Evolutionary conservation across 2,888 invertebrate genomes (phyloP), one percentile per base, ranked within the genome.

Genomic region (Lasioglossum oenotherae): DNA sequence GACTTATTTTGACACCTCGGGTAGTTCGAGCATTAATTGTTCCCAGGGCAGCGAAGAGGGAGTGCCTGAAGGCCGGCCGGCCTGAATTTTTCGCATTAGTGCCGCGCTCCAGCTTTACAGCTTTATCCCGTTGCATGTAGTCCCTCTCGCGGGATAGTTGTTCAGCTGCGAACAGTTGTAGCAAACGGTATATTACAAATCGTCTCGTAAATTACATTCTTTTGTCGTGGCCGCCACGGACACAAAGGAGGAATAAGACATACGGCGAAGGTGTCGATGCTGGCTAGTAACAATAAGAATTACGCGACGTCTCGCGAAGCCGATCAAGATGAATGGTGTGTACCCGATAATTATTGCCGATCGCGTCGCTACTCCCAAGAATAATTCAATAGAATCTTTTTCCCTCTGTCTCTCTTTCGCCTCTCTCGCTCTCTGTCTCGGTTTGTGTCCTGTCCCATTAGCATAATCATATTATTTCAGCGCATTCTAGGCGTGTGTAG

Each of bases 391-490:
- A 72, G 88, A 82, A 82, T 82, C 77, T 82, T 41, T 78, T 69
- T 44, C 46, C 57, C 74, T 76, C 74, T 53, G 27, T 38, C 38
- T 49, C 67, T 64, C 35, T 67, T 16, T 67, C 23, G 16, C 10
- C 14, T 12, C 57, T 4, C 60, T 4, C 6, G 0, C n/a, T 64
- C 72, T 44, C 46, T 44, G n/a, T 31, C 31, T 31, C 31, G 31
- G 31, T 31, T 31, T 19, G 14, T 41, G 80, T 75, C 57, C 53
- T 27, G 72, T 27, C 79, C 80, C 85, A 93, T 93, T 93, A 93
- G 92, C 93, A 93, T 93, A 93, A 93, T 93, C 92, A 90, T 89
- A 92, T 93, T 92, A 91, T 85, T 91, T 87, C 90, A 89, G 86
- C 85, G 90, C 87, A 88, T 90, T 91, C 90, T 86, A 82, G 71